Conservation (phyloP, 2,113 vertebrate genomes). For the Gila orcuttii region DNA sequence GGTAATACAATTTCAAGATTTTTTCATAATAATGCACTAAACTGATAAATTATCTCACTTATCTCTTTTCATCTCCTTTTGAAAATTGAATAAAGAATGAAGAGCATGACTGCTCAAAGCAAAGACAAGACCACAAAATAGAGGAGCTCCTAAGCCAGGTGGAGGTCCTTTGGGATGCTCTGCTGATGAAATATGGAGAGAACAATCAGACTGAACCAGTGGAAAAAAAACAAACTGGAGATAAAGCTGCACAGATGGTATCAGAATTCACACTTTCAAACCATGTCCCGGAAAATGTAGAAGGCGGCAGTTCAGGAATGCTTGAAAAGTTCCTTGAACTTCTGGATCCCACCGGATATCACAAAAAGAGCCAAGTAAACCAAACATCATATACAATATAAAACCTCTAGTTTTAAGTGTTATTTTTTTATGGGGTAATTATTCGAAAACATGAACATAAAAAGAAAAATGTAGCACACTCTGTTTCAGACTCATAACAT, state of each 20-base stretch:
- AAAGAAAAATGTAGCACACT: not conserved
- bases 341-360: constrained; percentile 67
- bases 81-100: not conserved
- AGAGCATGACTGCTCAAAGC: not conserved
- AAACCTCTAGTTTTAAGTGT: not conserved
- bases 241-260: constrained; percentile 50
- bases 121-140: constrained; percentile 21
- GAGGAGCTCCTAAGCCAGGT: constrained; percentile 71
- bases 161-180: constrained; percentile 71
- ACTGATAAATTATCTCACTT: not conserved
- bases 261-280: constrained; percentile 47
- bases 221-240: constrained; percentile 38
- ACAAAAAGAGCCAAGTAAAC: constrained; percentile 38
- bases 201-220: constrained; percentile 52
- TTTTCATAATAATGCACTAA: not conserved
- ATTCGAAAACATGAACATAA: not conserved
- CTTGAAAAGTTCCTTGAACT: constrained; percentile 76
- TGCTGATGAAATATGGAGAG: constrained; percentile 71
- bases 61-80: not conserved
- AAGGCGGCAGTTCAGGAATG: constrained; percentile 70
- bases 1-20: constrained; percentile 23
- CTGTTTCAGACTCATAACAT: not conserved
- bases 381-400: not conserved
- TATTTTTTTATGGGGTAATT: not conserved
- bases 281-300: constrained; percentile 49